Conservation (phyloP, 2,888 invertebrate species). For the Phortica okadai region DNA sequence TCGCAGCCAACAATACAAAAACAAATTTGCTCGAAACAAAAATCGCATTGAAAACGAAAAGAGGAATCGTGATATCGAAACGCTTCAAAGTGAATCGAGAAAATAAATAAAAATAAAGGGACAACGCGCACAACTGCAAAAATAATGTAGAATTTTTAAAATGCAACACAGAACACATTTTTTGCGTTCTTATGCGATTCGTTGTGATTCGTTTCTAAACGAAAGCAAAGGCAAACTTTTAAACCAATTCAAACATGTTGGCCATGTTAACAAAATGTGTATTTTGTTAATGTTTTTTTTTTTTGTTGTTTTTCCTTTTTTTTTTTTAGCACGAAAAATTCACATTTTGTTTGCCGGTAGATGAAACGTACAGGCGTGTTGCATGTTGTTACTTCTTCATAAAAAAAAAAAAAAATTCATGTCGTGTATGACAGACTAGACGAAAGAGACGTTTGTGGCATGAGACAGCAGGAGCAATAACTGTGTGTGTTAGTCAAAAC, state of each 20-base stretch:
- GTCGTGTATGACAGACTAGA: constrained; percentile 28
- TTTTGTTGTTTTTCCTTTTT: constrained; percentile 38
- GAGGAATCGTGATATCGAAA: constrained; percentile 42
- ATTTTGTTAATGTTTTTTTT: too few species aligned
- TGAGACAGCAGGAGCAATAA: not conserved
- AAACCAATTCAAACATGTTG: constrained; percentile 54
- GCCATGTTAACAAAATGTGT: constrained; percentile 67
- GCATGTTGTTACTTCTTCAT: constrained; percentile 54
- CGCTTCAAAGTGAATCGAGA: constrained; percentile 51
- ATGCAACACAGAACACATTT: constrained; percentile 42
- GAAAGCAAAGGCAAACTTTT: constrained; percentile 7
- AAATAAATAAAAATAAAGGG: constrained; percentile 42
- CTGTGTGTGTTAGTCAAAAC: not conserved
- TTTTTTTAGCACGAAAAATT: constrained; percentile 63
- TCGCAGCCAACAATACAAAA: constrained; percentile 66
- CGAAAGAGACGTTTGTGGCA: not conserved
- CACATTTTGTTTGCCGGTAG: constrained; percentile 34
- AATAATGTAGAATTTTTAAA: constrained; percentile 64
- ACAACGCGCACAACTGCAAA: constrained; percentile 9
- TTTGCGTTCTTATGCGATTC: not conserved
- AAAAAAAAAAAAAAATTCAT: constrained; percentile 44
- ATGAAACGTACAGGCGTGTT: not conserved
- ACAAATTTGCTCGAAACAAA: constrained; percentile 47
- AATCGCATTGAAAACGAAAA: constrained; percentile 32
- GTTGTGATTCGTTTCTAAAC: not conserved